Evolutionary conservation across 2,113 vertebrate species (phyloP).

Genomic region (Onychostruthus taczanowskii): DNA sequence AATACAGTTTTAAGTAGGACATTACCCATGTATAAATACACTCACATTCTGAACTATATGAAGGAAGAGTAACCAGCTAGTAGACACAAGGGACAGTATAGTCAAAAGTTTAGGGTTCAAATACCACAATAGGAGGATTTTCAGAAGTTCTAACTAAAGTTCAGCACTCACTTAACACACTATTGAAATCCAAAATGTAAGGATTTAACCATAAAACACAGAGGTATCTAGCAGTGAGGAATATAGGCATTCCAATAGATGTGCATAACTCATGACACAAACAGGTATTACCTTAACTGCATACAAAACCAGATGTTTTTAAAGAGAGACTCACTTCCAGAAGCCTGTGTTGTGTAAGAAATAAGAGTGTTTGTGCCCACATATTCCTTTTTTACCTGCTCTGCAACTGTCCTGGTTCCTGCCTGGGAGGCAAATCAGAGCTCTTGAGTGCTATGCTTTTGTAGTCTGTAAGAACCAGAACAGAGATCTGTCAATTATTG

Average conservation of each 20-base stretch:
- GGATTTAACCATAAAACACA: neutral
- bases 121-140: neutral
- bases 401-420: constrained; percentile 88
- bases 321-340: neutral
- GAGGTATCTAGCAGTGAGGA: neutral
- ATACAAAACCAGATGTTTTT: neutral
- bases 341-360: neutral
- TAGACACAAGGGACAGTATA: neutral
- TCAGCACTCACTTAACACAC: neutral
- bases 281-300: neutral
- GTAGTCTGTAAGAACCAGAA: constrained; percentile 78
- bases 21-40: neutral
- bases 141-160: neutral
- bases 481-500: neutral
- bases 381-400: constrained; percentile 74
- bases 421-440: constrained; percentile 83
- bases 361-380: neutral
- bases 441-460: constrained; percentile 82
- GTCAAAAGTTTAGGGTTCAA: neutral
- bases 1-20: neutral
- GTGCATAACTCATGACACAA: neutral
- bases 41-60: neutral
- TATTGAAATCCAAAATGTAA: neutral
- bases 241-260: neutral
- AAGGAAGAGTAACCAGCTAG: neutral